A percentile compares a stretch with the other conserved stretches of the same genome.
Conservation (phyloP, 2,797 vertebrate species). For the Crypturellus tataupa region DNA sequence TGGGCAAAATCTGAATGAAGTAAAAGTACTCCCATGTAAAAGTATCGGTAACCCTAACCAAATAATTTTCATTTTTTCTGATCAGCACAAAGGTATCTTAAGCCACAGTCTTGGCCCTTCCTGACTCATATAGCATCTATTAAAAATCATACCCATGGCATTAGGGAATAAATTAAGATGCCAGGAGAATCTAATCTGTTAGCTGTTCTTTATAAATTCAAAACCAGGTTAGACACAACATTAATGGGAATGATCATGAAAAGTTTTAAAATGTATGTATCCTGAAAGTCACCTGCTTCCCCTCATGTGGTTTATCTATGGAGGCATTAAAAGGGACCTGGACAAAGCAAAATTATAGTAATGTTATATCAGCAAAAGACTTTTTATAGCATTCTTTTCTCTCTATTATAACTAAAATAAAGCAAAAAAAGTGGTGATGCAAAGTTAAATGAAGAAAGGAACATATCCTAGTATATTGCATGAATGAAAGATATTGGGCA, state of each 20-base stretch:
- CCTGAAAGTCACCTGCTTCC: background rate
- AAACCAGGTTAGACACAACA: background rate
- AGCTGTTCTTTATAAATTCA: background rate
- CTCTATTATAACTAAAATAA: background rate
- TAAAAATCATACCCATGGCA: background rate
- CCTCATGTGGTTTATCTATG: background rate
- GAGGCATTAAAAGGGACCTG: background rate
- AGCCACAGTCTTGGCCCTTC: background rate
- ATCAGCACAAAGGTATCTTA: background rate
- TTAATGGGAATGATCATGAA: background rate
- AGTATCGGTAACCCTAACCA: background rate
- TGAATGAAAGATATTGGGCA: background rate
- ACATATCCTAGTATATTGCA: background rate
- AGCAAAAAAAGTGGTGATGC: background rate
- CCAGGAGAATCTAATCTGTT: background rate
- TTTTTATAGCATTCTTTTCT: background rate
- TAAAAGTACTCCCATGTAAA: background rate
- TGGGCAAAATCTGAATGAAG: background rate
- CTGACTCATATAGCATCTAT: background rate
- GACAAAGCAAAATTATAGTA: background rate
- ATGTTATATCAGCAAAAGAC: background rate
- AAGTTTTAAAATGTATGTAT: background rate
- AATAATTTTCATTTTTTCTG: fast-evolving
- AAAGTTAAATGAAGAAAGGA: background rate
- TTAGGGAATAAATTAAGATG: background rate